Percentiles rank a stretch among this genome's conserved stretches.
Evolutionary conservation across 2,113 vertebrate species (phyloP).

Genomic region (Melozone crissalis): DNA sequence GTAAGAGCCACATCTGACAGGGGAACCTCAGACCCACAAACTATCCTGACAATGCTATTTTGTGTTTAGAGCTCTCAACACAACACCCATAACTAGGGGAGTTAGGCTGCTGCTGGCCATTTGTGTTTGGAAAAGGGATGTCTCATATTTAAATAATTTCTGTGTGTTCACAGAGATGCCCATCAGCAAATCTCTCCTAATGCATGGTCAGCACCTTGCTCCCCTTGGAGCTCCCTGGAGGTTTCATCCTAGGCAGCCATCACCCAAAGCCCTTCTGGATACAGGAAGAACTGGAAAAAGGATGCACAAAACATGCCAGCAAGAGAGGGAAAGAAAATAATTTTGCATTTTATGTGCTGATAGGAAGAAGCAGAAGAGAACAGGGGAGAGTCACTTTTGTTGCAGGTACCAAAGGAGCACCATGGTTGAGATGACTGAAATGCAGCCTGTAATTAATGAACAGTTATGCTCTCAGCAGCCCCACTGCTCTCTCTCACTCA

Average conservation of each 20-base stretch:
- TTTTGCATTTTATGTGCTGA: not conserved
- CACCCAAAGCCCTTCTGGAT: not conserved
- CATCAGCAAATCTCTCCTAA: not conserved
- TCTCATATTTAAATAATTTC: rapidly evolving
- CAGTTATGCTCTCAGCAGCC: not conserved
- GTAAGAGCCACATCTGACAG: not conserved
- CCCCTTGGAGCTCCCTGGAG: not conserved
- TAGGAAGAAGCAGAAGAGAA: not conserved
- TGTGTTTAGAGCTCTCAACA: not conserved
- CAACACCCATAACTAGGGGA: not conserved
- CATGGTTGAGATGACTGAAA: not conserved
- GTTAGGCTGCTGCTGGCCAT: not conserved
- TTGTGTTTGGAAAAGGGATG: not conserved
- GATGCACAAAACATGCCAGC: not conserved
- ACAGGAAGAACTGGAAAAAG: not conserved
- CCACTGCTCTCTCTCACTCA: not conserved
- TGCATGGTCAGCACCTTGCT: rapidly evolving
- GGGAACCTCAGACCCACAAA: not conserved
- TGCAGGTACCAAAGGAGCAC: not conserved
- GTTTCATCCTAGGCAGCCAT: not conserved
- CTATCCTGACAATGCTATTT: not conserved
- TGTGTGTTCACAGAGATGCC: not conserved
- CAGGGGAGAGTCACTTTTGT: not conserved
- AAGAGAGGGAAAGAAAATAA: not conserved
- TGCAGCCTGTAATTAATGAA: not conserved